Percentiles rank a stretch among this genome's conserved stretches.
phyloP scores from a whole-genome alignment of 2,888 invertebrate species.

The Diaperis boleti region DNA sequence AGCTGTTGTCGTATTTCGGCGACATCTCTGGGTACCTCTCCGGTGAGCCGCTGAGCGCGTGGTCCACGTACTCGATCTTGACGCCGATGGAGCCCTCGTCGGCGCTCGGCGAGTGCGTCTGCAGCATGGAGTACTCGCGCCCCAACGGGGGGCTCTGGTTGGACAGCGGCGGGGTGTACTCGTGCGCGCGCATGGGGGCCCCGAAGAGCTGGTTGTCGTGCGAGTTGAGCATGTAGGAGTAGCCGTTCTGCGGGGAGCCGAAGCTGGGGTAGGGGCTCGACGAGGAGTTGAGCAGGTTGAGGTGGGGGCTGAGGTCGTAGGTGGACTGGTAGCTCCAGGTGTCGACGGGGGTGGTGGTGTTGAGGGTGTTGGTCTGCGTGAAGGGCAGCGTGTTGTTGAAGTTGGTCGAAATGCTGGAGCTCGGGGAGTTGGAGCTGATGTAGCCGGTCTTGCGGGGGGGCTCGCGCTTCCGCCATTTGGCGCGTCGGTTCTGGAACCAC shows the following conservation, averaged over 20 bases:
- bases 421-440: slow-evolving; percentile 78
- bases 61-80: slow-evolving; percentile 66
- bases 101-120: slow-evolving; percentile 71
- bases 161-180: slow-evolving; percentile 68
- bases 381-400: slow-evolving; percentile 71
- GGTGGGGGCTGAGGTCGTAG: slow-evolving; percentile 82
- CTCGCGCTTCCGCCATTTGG: slow-evolving; percentile 95
- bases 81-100: slow-evolving; percentile 65
- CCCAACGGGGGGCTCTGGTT: slow-evolving; percentile 76
- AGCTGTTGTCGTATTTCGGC: slow-evolving; percentile 71
- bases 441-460: slow-evolving; percentile 91
- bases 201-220: slow-evolving; percentile 80
- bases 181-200: slow-evolving; percentile 70
- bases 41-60: slow-evolving; percentile 65
- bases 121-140: slow-evolving; percentile 76
- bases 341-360: slow-evolving; percentile 72
- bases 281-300: slow-evolving; percentile 77
- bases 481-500: slow-evolving; percentile 92
- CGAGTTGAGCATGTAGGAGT: slow-evolving; percentile 75
- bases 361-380: slow-evolving; percentile 67
- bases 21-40: slow-evolving; percentile 74
- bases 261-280: slow-evolving; percentile 76
- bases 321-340: slow-evolving; percentile 82
- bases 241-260: slow-evolving; percentile 71
- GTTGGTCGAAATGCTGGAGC: slow-evolving; percentile 69